A percentile compares a stretch with the other conserved stretches of the same genome.
Conservation (phyloP, 2,797 vertebrate genomes). For the Nannoperca obscura region DNA sequence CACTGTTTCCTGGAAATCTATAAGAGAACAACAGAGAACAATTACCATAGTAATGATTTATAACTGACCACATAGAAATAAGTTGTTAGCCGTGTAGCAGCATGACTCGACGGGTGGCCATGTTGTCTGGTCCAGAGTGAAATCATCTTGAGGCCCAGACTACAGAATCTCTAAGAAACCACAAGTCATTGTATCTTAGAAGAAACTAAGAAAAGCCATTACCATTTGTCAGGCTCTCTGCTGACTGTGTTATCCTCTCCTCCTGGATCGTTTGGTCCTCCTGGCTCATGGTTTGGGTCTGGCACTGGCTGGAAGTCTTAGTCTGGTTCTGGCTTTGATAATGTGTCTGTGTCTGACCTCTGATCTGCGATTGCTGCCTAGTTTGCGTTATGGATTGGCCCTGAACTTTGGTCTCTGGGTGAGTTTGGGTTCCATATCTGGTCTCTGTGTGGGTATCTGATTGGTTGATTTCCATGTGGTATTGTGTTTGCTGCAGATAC, state of each 20-base stretch:
- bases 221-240: slow-evolving; percentile 46
- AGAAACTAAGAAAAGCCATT: neutral
- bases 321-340: slow-evolving; percentile 36
- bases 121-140: neutral
- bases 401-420: slow-evolving; percentile 14
- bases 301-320: slow-evolving; percentile 6
- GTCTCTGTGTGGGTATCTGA: neutral
- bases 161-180: neutral
- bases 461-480: neutral
- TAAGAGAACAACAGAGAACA: slow-evolving; percentile 13
- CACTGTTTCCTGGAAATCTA: slow-evolving; percentile 50
- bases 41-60: neutral
- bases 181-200: neutral
- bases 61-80: neutral
- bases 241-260: slow-evolving; percentile 1
- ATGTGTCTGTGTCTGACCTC: slow-evolving; percentile 4
- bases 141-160: neutral
- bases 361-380: neutral
- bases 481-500: slow-evolving; percentile 3
- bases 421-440: slow-evolving; percentile 4
- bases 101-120: neutral
- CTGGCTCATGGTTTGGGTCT: slow-evolving; percentile 23
- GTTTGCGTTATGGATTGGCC: slow-evolving; percentile 3
- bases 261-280: slow-evolving; percentile 30
- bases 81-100: neutral